A percentile compares a stretch with the other conserved stretches of the same genome.
These are phyloP conservation scores for Cylas formicarius DNA, from an alignment of 1,140 invertebrate species.

Conservation along the genomic window DNA sequence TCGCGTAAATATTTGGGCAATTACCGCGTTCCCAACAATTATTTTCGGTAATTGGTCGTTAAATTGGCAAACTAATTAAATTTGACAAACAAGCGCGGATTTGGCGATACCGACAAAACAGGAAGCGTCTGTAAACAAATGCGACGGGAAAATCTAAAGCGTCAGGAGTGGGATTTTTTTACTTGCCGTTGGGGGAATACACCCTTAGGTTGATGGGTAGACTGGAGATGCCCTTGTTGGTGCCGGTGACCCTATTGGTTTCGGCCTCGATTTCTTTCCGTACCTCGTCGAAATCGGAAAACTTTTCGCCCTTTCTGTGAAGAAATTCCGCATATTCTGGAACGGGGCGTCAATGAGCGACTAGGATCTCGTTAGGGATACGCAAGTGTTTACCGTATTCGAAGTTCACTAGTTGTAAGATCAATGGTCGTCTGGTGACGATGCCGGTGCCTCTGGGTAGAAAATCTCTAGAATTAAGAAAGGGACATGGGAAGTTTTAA, in stretches of 20 bases:
- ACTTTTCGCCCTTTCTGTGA: slow-evolving; percentile 96
- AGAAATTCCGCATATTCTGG: slow-evolving; percentile 97
- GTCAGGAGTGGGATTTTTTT: too few relatives aligned
- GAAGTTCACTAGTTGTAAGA: slow-evolving; percentile 90
- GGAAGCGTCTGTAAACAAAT: too few relatives aligned
- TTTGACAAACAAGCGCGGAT: background rate
- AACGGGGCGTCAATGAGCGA: slow-evolving; percentile 28
- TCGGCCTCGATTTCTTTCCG: slow-evolving; percentile 97
- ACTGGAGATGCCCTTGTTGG: slow-evolving; percentile 97
- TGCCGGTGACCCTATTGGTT: slow-evolving; percentile 93
- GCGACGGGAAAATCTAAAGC: too few relatives aligned
- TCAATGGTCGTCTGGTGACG: slow-evolving; percentile 94
- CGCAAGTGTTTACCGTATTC: slow-evolving; percentile 60
- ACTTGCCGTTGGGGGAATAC: slow-evolving; percentile 92
- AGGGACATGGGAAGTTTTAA: too few relatives aligned
- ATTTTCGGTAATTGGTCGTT: slow-evolving; percentile 32
- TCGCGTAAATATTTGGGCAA: too few relatives aligned
- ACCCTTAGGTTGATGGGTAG: slow-evolving; percentile 98
- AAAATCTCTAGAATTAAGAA: slow-evolving; percentile 74
- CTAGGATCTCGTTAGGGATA: too few relatives aligned
- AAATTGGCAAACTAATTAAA: background rate
- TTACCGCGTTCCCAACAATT: too few relatives aligned
- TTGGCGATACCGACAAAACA: background rate
- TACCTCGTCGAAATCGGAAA: slow-evolving; percentile 92
- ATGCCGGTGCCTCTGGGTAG: slow-evolving; percentile 94